Evolutionary conservation across 2,113 vertebrate genomes (phyloP), one percentile per base, ranked within the genome.

Genomic region (Neotoma lepida): DNA sequence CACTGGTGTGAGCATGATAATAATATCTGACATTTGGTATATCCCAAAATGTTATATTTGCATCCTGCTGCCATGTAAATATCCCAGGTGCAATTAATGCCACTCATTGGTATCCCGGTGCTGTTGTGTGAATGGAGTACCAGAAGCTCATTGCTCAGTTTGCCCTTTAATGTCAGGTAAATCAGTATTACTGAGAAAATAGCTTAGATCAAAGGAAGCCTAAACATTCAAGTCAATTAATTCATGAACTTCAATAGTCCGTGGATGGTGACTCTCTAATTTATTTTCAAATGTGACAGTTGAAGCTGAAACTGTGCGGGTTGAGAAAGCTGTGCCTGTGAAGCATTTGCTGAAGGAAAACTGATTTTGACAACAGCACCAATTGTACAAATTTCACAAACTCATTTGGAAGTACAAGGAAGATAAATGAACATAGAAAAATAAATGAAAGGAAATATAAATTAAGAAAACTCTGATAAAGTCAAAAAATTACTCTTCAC

Each of bases 171-270:
- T 93, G 93, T 89, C 94, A 95, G 95, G 95, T 92, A 96, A 95
- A 85, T 54, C 90, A 95, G 39, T 68, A 85, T 91, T 61, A 76
- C n/a, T 88, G 9, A 22, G 88, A 80, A 97, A 97, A 96, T 15
- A 97, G 51, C 70, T 96, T 70, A 95, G 86, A 97, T 97, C 90
- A 97, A 96, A 98, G 91, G 93, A 93, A 96, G 18, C 93, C 88
- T 96, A 93, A 94, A 85, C 96, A 44, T 66, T 96, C 94, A 97
- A 98, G 96, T 96, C 78, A 97, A 95, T 97, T 97, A 98, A 96
- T 61, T 97, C 86, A 82, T 92, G 96, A 96, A 96, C 94, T 96
- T 97, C 92, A 97, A 96, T 88, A 93, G 96, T 88, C 95, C 39
- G 86, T 97, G 70, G 56, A 96, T 96, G 74, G 91, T 92, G 46